Evolutionary conservation across 2,888 invertebrate genomes (phyloP).

Genomic region (Tupiocoris notatus): DNA sequence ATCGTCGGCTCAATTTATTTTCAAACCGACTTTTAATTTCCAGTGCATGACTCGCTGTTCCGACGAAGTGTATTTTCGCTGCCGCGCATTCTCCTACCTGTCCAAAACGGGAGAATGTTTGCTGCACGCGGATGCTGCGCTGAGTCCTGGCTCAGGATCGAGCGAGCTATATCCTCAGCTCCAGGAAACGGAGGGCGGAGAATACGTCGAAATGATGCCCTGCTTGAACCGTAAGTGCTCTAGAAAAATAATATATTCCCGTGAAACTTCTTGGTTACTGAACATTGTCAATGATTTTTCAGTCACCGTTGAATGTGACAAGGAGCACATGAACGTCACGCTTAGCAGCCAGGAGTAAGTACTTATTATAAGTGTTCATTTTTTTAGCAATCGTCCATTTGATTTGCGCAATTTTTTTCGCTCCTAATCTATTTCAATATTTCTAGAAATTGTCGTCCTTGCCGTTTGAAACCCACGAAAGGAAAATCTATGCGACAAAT

Average conservation of each 20-base stretch:
- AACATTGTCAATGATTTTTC: too few relatives aligned
- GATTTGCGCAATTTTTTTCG: too few relatives aligned
- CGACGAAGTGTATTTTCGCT: constrained; percentile 64
- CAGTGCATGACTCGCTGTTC: constrained; percentile 63
- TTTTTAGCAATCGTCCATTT: too few relatives aligned
- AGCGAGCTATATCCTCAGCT: constrained; percentile 69
- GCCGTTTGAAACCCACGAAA: too few relatives aligned
- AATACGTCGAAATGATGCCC: constrained; percentile 76
- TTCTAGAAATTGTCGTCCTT: too few relatives aligned
- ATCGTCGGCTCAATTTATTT: too few relatives aligned
- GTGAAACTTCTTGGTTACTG: too few relatives aligned
- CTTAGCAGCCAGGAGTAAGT: constrained; percentile 52
- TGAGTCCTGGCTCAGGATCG: constrained; percentile 15
- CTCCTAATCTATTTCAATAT: too few relatives aligned
- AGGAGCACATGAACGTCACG: constrained; percentile 66
- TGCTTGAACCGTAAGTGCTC: constrained; percentile 79
- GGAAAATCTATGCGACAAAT: too few relatives aligned
- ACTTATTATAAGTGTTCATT: too few relatives aligned
- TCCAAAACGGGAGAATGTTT: constrained; percentile 56
- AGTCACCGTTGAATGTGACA: constrained; percentile 80
- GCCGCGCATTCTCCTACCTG: constrained; percentile 65
- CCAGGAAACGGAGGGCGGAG: constrained; percentile 73
- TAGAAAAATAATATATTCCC: too few relatives aligned
- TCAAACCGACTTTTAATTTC: constrained; percentile 20
- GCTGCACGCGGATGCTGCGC: constrained; percentile 45